Percentiles rank a stretch among this genome's conserved stretches.
phyloP scores from a whole-genome alignment of 2,113 vertebrate species.

The Platysteira castanea region DNA sequence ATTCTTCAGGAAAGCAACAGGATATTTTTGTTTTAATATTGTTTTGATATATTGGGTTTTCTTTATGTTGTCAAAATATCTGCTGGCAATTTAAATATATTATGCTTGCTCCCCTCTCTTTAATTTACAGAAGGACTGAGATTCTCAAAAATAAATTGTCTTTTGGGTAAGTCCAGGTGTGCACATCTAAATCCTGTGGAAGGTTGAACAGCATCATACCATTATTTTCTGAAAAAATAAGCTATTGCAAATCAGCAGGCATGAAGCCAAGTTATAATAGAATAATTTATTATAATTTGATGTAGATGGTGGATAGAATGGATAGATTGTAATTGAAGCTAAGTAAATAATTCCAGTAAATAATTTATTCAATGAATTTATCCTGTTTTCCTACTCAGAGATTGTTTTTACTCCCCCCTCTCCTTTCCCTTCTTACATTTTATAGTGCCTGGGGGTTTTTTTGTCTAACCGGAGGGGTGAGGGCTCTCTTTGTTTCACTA shows the following conservation, averaged over 20 bases:
- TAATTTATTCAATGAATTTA: conserved; percentile 60
- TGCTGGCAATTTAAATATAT: not conserved
- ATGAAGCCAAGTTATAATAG: conserved; percentile 50
- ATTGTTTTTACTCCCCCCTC: not conserved
- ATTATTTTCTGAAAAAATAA: conserved; percentile 26
- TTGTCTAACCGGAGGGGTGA: not conserved
- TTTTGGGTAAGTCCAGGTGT: not conserved
- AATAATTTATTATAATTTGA: conserved; percentile 52
- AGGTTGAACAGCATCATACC: not conserved
- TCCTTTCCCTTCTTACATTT: not conserved
- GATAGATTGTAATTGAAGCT: conserved; percentile 52
- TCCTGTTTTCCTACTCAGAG: conserved; percentile 12
- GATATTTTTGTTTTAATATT: not conserved
- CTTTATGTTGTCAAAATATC: not conserved
- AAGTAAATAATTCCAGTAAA: conserved; percentile 64
- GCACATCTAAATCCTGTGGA: not conserved
- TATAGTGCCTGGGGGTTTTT: not conserved
- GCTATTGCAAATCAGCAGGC: conserved; percentile 26
- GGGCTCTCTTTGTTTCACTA: not conserved
- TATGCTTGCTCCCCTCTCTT: not conserved
- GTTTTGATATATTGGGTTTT: not conserved
- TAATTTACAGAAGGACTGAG: not conserved
- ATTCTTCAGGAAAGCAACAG: not conserved
- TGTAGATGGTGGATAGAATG: conserved; percentile 47
- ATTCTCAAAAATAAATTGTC: not conserved